phyloP scores from a whole-genome alignment of 1,140 invertebrate species.

The Leptonema lineaticorne region DNA sequence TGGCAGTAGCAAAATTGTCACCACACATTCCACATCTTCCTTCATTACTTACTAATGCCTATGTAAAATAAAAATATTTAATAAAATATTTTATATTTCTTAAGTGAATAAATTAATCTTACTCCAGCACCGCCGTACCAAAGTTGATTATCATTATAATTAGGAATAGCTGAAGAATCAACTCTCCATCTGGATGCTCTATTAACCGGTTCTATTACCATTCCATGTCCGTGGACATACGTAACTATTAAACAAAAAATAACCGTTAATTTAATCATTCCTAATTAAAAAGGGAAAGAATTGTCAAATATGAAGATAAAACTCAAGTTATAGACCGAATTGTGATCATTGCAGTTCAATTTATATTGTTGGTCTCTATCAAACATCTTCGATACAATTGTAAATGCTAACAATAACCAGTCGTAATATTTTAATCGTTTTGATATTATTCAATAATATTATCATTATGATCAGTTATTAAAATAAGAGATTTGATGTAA shows the following conservation, averaged over 20 bases:
- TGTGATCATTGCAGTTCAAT: too few relatives aligned
- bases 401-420: too few relatives aligned
- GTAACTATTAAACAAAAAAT: not conserved
- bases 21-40: constrained; percentile 63
- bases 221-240: constrained; percentile 60
- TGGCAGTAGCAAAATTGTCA: constrained; percentile 53
- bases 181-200: constrained; percentile 67
- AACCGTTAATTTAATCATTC: not conserved
- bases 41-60: constrained; percentile 44
- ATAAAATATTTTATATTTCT: not conserved
- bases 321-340: too few relatives aligned
- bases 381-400: too few relatives aligned
- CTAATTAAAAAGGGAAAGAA: not conserved
- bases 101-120: constrained; percentile 39
- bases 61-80: not conserved
- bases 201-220: constrained; percentile 67
- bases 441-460: too few relatives aligned
- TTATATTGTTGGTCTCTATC: too few relatives aligned
- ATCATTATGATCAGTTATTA: too few relatives aligned
- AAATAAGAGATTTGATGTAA: too few relatives aligned
- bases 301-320: too few relatives aligned
- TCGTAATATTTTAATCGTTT: too few relatives aligned
- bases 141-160: constrained; percentile 67
- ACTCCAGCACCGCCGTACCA: constrained; percentile 67
- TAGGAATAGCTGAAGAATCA: constrained; percentile 57